Conservation (phyloP, 2,113 vertebrate species). For the Toxotes chatareus region DNA sequence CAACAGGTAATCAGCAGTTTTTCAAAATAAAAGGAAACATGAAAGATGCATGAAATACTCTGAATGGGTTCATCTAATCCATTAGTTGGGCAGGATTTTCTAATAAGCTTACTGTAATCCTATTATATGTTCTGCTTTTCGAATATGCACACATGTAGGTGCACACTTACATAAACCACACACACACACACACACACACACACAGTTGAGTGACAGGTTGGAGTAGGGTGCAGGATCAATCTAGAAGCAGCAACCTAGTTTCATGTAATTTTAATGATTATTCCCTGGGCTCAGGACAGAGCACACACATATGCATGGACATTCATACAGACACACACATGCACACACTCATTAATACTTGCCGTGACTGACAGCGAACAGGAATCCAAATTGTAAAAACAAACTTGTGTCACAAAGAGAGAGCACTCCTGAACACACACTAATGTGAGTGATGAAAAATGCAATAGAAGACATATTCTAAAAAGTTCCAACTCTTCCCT, state of each 20-base stretch:
- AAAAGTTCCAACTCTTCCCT: neutral
- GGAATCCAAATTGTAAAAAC: constrained; percentile 5
- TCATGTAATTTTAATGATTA: constrained; percentile 70
- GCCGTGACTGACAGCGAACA: constrained; percentile 9
- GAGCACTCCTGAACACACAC: neutral
- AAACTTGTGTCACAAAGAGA: constrained; percentile 6
- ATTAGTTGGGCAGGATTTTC: neutral
- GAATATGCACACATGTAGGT: neutral
- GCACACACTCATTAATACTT: constrained; percentile 12
- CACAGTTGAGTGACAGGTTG: constrained; percentile 46
- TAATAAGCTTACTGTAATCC: neutral
- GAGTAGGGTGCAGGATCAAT: constrained; percentile 23
- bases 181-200: constrained; percentile 16
- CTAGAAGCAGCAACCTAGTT: constrained; percentile 22
- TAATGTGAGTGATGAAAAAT: neutral
- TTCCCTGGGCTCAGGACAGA: constrained; percentile 22
- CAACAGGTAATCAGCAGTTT: neutral
- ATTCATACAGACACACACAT: constrained; percentile 1
- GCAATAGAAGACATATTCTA: neutral
- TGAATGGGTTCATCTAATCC: neutral
- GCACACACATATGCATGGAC: neutral
- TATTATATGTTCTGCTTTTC: neutral
- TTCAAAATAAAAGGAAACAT: neutral
- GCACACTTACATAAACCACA: neutral
- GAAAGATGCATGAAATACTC: neutral